These are phyloP conservation scores for Halictus ligatus DNA, from an alignment of 2,888 invertebrate species.

Conservation along the genomic window DNA sequence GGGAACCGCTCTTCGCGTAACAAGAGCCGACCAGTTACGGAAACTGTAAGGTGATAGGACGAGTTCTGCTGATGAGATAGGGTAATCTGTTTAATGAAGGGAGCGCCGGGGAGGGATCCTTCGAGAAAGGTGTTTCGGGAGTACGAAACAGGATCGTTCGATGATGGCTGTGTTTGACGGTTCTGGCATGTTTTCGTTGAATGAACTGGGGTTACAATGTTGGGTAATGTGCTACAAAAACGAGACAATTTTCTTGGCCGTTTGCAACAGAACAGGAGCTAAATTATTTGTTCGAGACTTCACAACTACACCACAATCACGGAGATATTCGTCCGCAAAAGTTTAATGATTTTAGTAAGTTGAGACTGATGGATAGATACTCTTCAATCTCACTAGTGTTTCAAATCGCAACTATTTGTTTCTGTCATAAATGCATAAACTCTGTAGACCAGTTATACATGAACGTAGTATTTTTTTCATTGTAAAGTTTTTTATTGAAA, in stretches of 20 bases:
- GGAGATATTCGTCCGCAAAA: neutral
- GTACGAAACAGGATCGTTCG: neutral
- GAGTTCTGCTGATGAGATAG: neutral
- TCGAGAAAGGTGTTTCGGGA: neutral
- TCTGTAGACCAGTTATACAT: neutral
- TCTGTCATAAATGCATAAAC: neutral
- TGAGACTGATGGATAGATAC: neutral
- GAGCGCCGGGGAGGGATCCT: neutral
- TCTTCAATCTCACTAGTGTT: neutral
- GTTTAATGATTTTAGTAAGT: neutral
- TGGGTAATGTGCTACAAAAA: neutral
- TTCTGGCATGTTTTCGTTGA: neutral
- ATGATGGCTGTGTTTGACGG: neutral
- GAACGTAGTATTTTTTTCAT: too few species aligned
- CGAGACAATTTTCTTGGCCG: neutral
- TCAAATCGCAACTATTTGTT: neutral
- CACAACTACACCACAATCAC: neutral
- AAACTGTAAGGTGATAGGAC: neutral
- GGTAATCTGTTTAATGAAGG: neutral
- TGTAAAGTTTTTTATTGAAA: too few species aligned
- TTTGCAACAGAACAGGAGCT: neutral
- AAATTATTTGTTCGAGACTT: neutral
- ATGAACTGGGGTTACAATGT: neutral
- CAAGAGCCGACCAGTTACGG: neutral
- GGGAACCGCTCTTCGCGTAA: neutral